Conservation (phyloP, 2,888 invertebrate genomes). For the Leucophenga maculata region DNA sequence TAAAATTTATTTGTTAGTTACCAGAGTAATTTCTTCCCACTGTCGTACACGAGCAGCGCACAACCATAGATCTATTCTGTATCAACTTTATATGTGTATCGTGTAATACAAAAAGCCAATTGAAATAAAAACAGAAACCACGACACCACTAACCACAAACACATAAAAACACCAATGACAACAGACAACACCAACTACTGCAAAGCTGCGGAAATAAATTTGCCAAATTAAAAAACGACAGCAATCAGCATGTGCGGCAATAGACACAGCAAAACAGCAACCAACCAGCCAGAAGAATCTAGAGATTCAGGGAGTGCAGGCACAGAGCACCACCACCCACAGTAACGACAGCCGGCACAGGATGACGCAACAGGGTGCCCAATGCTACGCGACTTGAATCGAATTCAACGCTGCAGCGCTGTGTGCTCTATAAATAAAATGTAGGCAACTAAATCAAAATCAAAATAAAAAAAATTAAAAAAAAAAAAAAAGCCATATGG, state of each 20-base stretch:
- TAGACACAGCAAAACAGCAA: constrained; percentile 26
- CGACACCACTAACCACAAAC: constrained; percentile 34
- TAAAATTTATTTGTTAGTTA: too few species aligned
- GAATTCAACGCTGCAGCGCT: constrained; percentile 13
- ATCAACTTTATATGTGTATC: too few species aligned
- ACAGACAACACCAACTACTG: constrained; percentile 48
- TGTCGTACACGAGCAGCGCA: too few species aligned
- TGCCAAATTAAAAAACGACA: constrained; percentile 65
- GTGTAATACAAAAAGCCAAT: constrained; percentile 35
- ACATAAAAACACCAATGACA: constrained; percentile 43
- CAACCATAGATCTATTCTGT: too few species aligned
- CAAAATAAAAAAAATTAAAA: constrained; percentile 35
- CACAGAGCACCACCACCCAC: constrained; percentile 53
- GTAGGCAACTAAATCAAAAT: constrained; percentile 61
- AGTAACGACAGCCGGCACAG: constrained; percentile 47
- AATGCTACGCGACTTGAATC: constrained; percentile 8
- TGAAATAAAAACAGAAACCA: constrained; percentile 36
- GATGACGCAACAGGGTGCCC: constrained; percentile 68
- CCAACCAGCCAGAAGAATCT: not conserved
- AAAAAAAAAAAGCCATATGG: constrained; percentile 46
- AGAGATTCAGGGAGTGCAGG: constrained; percentile 31
- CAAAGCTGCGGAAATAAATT: constrained; percentile 62
- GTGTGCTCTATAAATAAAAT: constrained; percentile 64
- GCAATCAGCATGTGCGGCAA: constrained; percentile 36
- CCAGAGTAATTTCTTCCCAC: too few species aligned